A percentile compares a stretch with the other conserved stretches of the same genome.
These are phyloP conservation scores for Phyllostomus discolor DNA, from an alignment of 2,113 vertebrate genomes.

Conservation along the genomic window DNA sequence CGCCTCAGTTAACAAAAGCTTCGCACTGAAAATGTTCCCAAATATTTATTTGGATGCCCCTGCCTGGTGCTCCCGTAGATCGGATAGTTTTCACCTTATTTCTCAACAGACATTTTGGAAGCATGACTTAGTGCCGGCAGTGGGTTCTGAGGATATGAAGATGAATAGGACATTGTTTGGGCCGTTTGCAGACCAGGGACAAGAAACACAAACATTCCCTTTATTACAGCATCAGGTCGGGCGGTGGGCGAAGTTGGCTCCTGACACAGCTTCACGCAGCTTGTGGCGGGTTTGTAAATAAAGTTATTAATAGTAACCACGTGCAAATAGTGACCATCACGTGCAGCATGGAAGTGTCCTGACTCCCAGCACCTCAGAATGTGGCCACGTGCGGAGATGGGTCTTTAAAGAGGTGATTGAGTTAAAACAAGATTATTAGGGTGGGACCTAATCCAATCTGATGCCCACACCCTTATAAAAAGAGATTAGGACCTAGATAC, in stretches of 20 bases:
- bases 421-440: background rate
- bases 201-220: background rate
- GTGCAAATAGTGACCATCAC: accelerated
- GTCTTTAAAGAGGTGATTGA: background rate
- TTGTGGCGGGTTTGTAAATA: background rate
- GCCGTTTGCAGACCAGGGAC: background rate
- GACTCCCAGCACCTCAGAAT: background rate
- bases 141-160: background rate
- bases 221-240: background rate
- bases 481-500: background rate
- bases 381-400: background rate
- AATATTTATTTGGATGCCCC: background rate
- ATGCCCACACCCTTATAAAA: background rate
- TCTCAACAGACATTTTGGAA: background rate
- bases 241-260: background rate
- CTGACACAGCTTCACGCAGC: background rate
- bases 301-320: background rate
- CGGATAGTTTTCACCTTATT: background rate
- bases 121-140: background rate
- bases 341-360: no score
- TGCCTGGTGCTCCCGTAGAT: background rate
- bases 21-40: background rate
- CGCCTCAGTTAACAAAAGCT: background rate
- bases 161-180: slow-evolving; percentile 50
- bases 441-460: background rate